Conservation (phyloP, 2,797 vertebrate genomes). For the Acridotheres tristis region DNA sequence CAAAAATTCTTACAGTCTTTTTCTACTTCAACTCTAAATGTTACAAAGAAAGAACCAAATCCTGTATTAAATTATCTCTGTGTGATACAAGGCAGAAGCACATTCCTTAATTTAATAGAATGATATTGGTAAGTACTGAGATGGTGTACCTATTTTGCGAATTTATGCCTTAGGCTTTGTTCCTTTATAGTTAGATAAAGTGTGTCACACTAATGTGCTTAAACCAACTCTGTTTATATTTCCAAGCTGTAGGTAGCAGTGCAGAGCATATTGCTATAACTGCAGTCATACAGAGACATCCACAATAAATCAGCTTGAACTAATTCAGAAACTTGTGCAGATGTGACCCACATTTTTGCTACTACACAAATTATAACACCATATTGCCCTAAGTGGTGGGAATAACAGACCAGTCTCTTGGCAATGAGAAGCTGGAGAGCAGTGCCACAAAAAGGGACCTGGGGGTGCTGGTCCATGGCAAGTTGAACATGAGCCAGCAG, state of each 20-base stretch:
- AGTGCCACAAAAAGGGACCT: accelerated
- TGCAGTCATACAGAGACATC: background rate
- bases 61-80: background rate
- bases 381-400: accelerated
- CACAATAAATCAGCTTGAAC: background rate
- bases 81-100: background rate
- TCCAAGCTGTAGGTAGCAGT: background rate
- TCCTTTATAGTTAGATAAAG: background rate
- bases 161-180: slow-evolving; percentile 14
- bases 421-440: background rate
- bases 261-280: background rate
- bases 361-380: background rate
- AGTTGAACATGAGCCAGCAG: background rate
- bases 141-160: background rate
- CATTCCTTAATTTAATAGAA: slow-evolving; percentile 14
- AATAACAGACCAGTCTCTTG: background rate
- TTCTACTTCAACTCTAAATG: background rate
- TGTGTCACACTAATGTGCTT: background rate
- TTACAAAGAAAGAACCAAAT: background rate
- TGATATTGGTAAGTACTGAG: background rate
- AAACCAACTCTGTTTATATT: background rate
- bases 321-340: background rate
- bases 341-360: background rate
- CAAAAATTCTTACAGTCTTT: background rate
- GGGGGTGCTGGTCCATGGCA: background rate